phyloP scores from a whole-genome alignment of 1,140 invertebrate genomes.

The Vollenhovia emeryi region DNA sequence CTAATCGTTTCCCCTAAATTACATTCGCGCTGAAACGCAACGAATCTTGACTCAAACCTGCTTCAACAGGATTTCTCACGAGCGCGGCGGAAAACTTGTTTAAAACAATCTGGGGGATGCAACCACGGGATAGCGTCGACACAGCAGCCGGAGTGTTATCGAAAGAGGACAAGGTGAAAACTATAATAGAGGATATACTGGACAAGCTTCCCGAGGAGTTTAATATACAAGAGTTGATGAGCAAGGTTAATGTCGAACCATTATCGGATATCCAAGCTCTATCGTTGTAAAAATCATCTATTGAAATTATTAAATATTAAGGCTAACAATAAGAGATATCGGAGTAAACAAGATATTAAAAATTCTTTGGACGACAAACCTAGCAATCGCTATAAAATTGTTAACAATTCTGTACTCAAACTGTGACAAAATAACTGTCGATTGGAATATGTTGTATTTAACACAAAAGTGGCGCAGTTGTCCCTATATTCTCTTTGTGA shows the following conservation, averaged over 20 bases:
- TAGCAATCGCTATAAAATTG: neutral
- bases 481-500: neutral
- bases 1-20: neutral
- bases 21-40: neutral
- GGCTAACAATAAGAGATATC: neutral
- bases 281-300: neutral
- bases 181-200: conserved; percentile 93
- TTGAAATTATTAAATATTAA: neutral
- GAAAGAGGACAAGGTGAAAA: conserved; percentile 94
- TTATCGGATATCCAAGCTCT: neutral
- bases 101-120: conserved; percentile 96
- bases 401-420: neutral
- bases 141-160: conserved; percentile 88
- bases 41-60: neutral
- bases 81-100: conserved; percentile 94
- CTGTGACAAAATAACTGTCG: neutral
- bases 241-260: conserved; percentile 86
- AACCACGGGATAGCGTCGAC: conserved; percentile 92
- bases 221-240: conserved; percentile 94
- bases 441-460: conserved; percentile 3
- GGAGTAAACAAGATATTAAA: neutral
- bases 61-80: conserved; percentile 89
- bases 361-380: neutral
- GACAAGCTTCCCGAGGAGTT: conserved; percentile 96
- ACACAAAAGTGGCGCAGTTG: neutral